These are phyloP conservation scores for Girardinichthys multiradiatus DNA, from an alignment of 2,113 vertebrate species.

Conservation along the genomic window DNA sequence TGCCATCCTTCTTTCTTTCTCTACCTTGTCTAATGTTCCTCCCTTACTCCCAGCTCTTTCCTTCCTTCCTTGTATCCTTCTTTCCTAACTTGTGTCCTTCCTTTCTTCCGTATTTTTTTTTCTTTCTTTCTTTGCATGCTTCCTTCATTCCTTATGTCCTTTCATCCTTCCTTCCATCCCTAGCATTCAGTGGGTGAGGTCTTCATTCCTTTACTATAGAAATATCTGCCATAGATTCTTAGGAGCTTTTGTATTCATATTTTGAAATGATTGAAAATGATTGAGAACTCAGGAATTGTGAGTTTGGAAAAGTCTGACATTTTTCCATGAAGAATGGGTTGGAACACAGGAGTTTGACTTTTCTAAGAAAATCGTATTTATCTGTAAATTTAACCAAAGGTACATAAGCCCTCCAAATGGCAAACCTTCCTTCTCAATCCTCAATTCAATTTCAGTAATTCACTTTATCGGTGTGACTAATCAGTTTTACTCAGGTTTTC, in stretches of 20 bases:
- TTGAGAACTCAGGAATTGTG: background rate
- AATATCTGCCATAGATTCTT: too few relatives aligned
- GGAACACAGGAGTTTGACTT: background rate
- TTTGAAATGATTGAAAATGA: too few relatives aligned
- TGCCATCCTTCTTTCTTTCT: background rate
- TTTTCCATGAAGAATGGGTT: slow-evolving; percentile 1
- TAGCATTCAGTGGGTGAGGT: background rate
- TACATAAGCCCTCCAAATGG: slow-evolving; percentile 11
- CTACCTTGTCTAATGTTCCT: background rate
- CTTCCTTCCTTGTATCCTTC: background rate
- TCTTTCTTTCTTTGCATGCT: too few relatives aligned
- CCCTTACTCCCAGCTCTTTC: background rate
- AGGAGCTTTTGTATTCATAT: too few relatives aligned
- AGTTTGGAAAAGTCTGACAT: background rate
- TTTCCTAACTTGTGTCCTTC: background rate
- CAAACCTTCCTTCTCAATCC: background rate
- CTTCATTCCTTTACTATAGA: too few relatives aligned
- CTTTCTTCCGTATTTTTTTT: background rate
- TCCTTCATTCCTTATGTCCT: background rate
- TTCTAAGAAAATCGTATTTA: background rate
- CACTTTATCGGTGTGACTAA: slow-evolving; percentile 30
- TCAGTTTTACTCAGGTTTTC: slow-evolving; percentile 18
- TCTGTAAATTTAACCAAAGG: background rate
- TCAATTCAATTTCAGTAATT: slow-evolving; percentile 34
- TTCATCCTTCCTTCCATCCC: background rate